phyloP scores from a whole-genome alignment of 2,888 invertebrate species.

The Idaea biselata region DNA sequence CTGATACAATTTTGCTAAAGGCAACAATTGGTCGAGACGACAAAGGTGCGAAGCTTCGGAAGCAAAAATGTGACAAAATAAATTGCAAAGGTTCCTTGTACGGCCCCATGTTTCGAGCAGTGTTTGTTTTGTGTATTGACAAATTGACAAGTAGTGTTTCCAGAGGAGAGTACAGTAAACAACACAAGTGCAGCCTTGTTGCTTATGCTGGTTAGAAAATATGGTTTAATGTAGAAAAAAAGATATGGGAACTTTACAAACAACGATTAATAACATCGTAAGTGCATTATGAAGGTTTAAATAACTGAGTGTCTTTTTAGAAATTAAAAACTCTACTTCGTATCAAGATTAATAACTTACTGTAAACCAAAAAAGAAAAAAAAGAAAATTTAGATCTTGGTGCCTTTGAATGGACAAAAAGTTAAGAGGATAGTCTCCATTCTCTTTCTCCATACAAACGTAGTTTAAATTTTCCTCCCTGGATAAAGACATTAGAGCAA shows the following conservation, averaged over 20 bases:
- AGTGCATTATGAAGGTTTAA: background rate
- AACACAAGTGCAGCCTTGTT: conserved; percentile 50
- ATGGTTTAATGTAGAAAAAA: conserved; percentile 17
- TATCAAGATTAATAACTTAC: too few species aligned
- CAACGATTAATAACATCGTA: conserved; percentile 12
- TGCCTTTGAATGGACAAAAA: too few species aligned
- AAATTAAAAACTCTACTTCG: too few species aligned
- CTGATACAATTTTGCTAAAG: conserved; percentile 15
- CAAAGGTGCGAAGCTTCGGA: conserved; percentile 39
- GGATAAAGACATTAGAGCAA: too few species aligned
- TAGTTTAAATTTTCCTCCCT: too few species aligned
- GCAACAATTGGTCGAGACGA: conserved; percentile 14
- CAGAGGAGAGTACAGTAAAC: conserved; percentile 53
- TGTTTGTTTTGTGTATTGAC: conserved; percentile 69
- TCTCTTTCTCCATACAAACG: too few species aligned
- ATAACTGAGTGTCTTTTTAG: background rate
- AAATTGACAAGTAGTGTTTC: conserved; percentile 73
- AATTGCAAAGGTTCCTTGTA: conserved; percentile 48
- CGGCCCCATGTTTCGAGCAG: conserved; percentile 38
- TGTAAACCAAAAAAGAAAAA: too few species aligned
- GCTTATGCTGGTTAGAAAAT: conserved; percentile 3
- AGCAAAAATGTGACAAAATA: conserved; percentile 46
- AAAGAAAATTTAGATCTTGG: too few species aligned
- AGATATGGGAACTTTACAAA: conserved; percentile 16
- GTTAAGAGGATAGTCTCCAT: too few species aligned